phyloP scores from a whole-genome alignment of 2,797 vertebrate genomes.

The Etheostoma nigrum region DNA sequence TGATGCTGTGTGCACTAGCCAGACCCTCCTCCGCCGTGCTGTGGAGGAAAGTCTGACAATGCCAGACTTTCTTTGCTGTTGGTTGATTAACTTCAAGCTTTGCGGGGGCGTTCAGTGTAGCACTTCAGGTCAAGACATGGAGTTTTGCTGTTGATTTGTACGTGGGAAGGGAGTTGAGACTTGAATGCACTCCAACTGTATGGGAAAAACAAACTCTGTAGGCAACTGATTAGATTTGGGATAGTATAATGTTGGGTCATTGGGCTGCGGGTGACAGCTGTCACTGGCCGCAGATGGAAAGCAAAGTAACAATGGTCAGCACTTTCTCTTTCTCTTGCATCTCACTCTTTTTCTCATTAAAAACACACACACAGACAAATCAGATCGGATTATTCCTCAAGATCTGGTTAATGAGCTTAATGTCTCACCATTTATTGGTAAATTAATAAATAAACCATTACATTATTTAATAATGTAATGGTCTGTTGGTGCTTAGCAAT shows the following conservation, averaged over 20 bases:
- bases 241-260: constrained; percentile 10
- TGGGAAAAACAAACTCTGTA: constrained; percentile 8
- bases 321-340: constrained; percentile 16
- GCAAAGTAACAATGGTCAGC: constrained; percentile 24
- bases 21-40: too few species aligned
- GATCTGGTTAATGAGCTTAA: not conserved
- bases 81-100: not conserved
- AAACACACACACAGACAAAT: not conserved
- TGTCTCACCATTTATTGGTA: not conserved
- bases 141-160: constrained; percentile 3
- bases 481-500: not conserved
- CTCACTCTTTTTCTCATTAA: constrained; percentile 1
- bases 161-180: not conserved
- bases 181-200: not conserved
- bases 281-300: constrained; percentile 44
- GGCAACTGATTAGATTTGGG: constrained; percentile 12
- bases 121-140: not conserved
- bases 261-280: constrained; percentile 38
- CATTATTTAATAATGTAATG: not conserved
- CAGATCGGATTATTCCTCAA: not conserved
- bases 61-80: not conserved
- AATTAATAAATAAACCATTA: too few species aligned
- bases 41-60: too few species aligned
- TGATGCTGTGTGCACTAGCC: too few species aligned
- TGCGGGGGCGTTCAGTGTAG: not conserved